Evolutionary conservation across 2,113 vertebrate genomes (phyloP).

Genomic region (Ameiurus melas): DNA sequence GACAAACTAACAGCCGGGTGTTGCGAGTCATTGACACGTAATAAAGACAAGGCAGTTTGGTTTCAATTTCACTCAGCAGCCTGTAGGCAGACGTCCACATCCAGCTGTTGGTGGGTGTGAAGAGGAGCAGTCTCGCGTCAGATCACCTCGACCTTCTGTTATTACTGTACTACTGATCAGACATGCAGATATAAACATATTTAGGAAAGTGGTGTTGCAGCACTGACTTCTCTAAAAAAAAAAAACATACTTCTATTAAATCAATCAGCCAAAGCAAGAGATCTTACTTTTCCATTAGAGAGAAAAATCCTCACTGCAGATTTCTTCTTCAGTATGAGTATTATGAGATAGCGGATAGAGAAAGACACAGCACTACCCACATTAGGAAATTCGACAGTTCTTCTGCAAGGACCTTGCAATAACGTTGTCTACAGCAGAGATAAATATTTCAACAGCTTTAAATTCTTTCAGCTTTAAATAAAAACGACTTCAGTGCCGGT

Average conservation of each 20-base stretch:
- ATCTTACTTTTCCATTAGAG: too few species aligned
- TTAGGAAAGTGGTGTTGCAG: not conserved
- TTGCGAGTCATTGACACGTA: slow-evolving; percentile 9
- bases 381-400: not conserved
- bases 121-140: slow-evolving; percentile 23
- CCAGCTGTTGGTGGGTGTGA: slow-evolving; percentile 38
- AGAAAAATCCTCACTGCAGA: not conserved
- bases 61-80: slow-evolving; percentile 45
- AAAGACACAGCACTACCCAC: not conserved
- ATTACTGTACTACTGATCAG: slow-evolving; percentile 38
- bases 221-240: too few species aligned
- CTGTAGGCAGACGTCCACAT: slow-evolving; percentile 37
- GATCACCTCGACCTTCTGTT: slow-evolving; percentile 3
- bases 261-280: not conserved
- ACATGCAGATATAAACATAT: not conserved
- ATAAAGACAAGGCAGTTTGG: slow-evolving; percentile 7
- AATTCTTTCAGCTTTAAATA: not conserved
- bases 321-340: not conserved
- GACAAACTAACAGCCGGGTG: not conserved
- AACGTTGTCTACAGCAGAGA: not conserved
- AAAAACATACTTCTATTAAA: not conserved
- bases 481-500: too few species aligned
- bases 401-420: not conserved
- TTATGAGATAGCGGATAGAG: too few species aligned
- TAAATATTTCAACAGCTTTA: not conserved